Conservation (phyloP, 2,888 invertebrate species). For the Antitype chi region DNA sequence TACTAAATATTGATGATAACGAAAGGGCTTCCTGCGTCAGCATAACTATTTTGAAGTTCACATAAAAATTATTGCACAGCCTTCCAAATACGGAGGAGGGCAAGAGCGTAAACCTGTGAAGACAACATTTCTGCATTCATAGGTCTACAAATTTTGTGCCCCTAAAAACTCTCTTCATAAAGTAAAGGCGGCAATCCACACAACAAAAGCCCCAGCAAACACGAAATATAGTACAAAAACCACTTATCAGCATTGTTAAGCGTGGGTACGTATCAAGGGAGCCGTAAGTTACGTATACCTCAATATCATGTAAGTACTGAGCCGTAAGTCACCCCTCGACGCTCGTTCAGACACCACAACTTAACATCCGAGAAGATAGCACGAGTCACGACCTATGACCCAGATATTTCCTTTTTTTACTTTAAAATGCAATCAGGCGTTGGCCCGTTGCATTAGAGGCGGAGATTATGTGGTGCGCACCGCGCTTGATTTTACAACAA, state of each 20-base stretch:
- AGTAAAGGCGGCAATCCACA: slow-evolving; percentile 21
- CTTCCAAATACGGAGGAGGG: neutral
- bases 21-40: neutral
- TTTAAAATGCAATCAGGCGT: slow-evolving; percentile 54
- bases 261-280: slow-evolving; percentile 49
- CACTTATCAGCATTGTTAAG: slow-evolving; percentile 56
- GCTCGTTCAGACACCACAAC: slow-evolving; percentile 57
- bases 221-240: slow-evolving; percentile 43
- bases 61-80: neutral
- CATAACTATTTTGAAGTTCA: neutral
- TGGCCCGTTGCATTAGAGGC: slow-evolving; percentile 36
- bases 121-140: neutral
- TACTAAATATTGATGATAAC: slow-evolving; percentile 16
- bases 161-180: slow-evolving; percentile 8
- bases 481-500: slow-evolving; percentile 14
- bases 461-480: slow-evolving; percentile 39
- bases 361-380: slow-evolving; percentile 54
- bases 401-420: slow-evolving; percentile 49
- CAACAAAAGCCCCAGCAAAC: slow-evolving; percentile 38
- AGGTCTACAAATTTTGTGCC: neutral
- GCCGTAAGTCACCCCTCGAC: slow-evolving; percentile 60
- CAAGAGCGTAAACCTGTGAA: neutral
- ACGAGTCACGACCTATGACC: slow-evolving; percentile 57
- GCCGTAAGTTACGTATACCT: slow-evolving; percentile 49
- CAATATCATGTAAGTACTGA: slow-evolving; percentile 61